Base-by-base conservation (phyloP, 1,140 invertebrate genomes). In the Drosophila leontia region DNA sequence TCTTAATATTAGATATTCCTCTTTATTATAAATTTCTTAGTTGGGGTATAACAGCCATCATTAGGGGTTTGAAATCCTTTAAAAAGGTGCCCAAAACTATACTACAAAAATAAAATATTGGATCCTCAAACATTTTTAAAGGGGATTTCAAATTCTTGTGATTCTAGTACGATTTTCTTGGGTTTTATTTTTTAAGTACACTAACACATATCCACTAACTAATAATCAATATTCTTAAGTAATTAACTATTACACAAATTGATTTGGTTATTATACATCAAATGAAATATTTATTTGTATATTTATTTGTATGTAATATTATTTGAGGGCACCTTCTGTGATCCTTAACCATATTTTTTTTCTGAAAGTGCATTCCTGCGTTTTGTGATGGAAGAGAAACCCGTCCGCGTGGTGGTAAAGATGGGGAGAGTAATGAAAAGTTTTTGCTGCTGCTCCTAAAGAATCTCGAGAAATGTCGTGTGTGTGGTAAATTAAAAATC, bases 401-500 rank as follows among this genome's bases (percentile, higher is more conserved):
- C 37, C 32, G n/a, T 44, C 37, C 13, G 7, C 9, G 51, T 7
- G 41, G 41, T 15, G 23, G 39, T n/a, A 34, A 39, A 69, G 81
- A 72, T 78, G 42, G 44, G 32, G 74, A 71, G 85, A 70, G 80
- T 90, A 84, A 90, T 87, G 84, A 87, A 84, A 87, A 88, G 61
- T 84, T 88, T 78, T 75, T 77, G 57, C 65, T 60, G 44, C 62
- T 63, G 39, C 61, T 59, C 34, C 65, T 58, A 13, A 47, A 50
- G 72, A 76, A 70, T 64, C 56, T 59, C 64, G 58, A 78, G 62
- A 47, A 74, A 64, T 86, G 72, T 86, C 63, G 78, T 76, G 55
- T 76, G 55, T 64, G 82, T 75, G 57, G 80, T 65, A 87, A 88
- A 86, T 86, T 87, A 88, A 87, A 87, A 87, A 87, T 87, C 83